Base-by-base conservation (phyloP, 2,113 vertebrate species). In the Anarrhichthys ocellatus region DNA sequence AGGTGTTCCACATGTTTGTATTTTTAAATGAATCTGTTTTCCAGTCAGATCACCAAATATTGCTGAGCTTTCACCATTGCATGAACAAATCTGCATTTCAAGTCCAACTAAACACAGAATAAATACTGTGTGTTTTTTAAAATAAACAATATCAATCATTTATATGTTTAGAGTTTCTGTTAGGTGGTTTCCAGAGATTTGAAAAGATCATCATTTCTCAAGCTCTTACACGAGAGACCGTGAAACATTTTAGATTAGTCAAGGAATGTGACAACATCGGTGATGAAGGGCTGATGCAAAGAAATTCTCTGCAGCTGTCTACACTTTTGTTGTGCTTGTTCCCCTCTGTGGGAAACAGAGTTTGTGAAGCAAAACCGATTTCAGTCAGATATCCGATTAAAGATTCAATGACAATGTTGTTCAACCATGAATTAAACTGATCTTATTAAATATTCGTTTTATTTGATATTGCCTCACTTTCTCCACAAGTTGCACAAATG, bases 241-340 rank as follows among this genome's bases (percentile, higher is more conserved):
- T 38, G 3, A 22, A 40, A 64, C 69, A 63, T 52, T 1, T 75
- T n/a, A 14, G 56, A 24, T 54, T 14, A 32, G 3, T 78, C 27
- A 65, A 24, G 13, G 62, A 79, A 36, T 69, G 9, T 73, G 29
- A 73, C 22, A 42, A 18, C 10, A 46, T 40, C 6, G 0, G 13
- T 58, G 62, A 76, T 34, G 5, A 46, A 59, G 24, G n/a, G 44
- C 29, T 84, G 80, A 82, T 6, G 80, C 32, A 81, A 71, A 52
- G 22, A 64, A 14, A 42, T 71, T 36, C 6, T 17, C n/a, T 67
- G 6, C 4, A 62, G 18, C 52, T 64, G 36, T 62, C 14, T 61
- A 42, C 48, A 1, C 1, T 64, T 27, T 27, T 61, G 14, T 72
- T 72, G 36, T 24, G 14, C 64, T 36, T 64, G 15, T 70, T 64